Evolutionary conservation across 1,140 invertebrate genomes (phyloP), one percentile per base, ranked within the genome.

Genomic region (Plodia interpunctella): DNA sequence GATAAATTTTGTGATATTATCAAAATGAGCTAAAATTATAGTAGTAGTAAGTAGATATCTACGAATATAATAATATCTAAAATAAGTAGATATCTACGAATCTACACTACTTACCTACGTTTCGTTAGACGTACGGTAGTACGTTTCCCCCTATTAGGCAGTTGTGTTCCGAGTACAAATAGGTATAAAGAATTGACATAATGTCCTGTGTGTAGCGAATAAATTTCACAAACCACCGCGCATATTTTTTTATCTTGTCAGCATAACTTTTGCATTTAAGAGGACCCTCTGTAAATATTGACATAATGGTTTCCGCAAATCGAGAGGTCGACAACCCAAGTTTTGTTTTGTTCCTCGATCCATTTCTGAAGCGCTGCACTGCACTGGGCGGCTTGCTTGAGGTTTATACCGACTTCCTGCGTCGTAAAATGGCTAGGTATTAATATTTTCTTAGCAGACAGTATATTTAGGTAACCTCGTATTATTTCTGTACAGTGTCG

Each of bases 401-500:
- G 18, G 18, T 20, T 51, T 51, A 20, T 51, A 51, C 20, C 49
- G 20, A 51, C 20, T 20, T 21, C 49, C 18, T 51, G 20, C 20
- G 20, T 20, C 49, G 19, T 51, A 20, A 21, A 51, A 51, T n/a
- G 19, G 20, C 49, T 21, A 32, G 11, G 28, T 13, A 35, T 59
- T 20, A 55, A 65, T 55, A 35, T 55, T 52, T 59, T 67, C 65
- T 58, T 59, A 65, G 65, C 66, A 55, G 68, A 73, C 66, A 73
- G 74, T 78, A 79, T 72, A 69, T 66, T 63, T 65, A 63, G 64
- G 61, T 68, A 76, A 76, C 81, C 82, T 83, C 76, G 80, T 60
- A 73, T 80, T 88, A 88, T 86, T 85, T 85, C 74, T 72, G 83
- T 78, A 30, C 71, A 56, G 32, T 57, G 21, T 56, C 44, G 54